Percentiles rank a stretch among this genome's conserved stretches.
Evolutionary conservation across 2,113 vertebrate genomes (phyloP).

Genomic region (Helogale parvula): DNA sequence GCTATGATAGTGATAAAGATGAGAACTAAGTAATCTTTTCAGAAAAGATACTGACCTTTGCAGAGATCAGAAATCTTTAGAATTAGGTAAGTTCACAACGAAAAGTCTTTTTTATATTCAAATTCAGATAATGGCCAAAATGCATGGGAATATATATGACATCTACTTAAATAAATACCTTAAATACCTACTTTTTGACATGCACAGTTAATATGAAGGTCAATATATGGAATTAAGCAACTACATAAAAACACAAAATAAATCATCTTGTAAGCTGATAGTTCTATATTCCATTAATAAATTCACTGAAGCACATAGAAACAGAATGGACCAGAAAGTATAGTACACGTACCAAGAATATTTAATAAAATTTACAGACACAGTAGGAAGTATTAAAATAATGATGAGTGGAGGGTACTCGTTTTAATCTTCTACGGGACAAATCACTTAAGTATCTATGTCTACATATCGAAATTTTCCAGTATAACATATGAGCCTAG

Average conservation of each 20-base stretch:
- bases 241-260: slow-evolving; percentile 1
- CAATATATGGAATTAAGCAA: slow-evolving; percentile 26
- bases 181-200: slow-evolving; percentile 36
- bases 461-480: neutral
- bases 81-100: slow-evolving; percentile 14
- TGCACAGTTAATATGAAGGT: neutral
- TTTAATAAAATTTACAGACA: neutral
- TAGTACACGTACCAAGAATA: neutral
- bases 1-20: neutral
- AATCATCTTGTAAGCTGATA: neutral
- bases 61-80: slow-evolving; percentile 1
- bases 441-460: slow-evolving; percentile 23
- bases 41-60: neutral
- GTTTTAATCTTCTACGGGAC: neutral
- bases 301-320: neutral
- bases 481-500: neutral
- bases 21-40: neutral
- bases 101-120: neutral
- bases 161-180: neutral
- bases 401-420: neutral
- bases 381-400: slow-evolving; percentile 22
- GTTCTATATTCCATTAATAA: slow-evolving; percentile 30
- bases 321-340: neutral
- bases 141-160: neutral
- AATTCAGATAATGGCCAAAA: slow-evolving; percentile 18